Evolutionary conservation across 1,140 invertebrate genomes (phyloP), one percentile per base, ranked within the genome.

Genomic region (Parasteatoda tepidariorum): DNA sequence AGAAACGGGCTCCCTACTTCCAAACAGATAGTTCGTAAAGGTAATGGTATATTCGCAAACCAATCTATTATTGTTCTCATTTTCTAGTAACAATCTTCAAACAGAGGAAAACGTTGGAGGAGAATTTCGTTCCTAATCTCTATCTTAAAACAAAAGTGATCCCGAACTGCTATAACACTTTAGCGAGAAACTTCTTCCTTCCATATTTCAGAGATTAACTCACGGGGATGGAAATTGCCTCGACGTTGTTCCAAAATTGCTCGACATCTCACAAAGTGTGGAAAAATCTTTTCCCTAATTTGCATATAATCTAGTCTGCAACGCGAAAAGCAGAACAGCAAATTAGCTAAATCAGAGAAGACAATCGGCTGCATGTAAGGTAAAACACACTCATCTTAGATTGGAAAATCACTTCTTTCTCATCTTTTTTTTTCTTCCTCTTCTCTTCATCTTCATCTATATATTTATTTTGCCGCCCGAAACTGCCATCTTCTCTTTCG

Each of bases 271-370:
- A 57, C 59, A 15, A 24, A 24, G 4, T 18, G 26, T 18, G 57
- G 31, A 75, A 48, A 73, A 28, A 59, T 62, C 73, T 31, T 75
- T 61, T 22, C 57, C 61, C 62, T 78, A 78, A 78, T 78, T 78
- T 78, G 74, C 74, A 78, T 78, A 78, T 78, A 78, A 78, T 78
- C 61, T 78, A 30, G 61, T 28, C 62, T 55, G 74, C 74, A 78
- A 31, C 18, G 73, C 73, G 30, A 24, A n/a, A 9, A 48, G 48
- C 4, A 30, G 7, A 73, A 62, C n/a, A 3, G n/a, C 31, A 66
- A 78, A 78, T 78, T 78, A 78, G 74, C 74, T 66, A 78, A 78
- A 78, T 78, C 74, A 66, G 28, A 24, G 11, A 9, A 78, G 74
- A 78, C 74, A 66, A 66, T 78, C 61, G 64, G 13, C 30, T 11